Evolutionary conservation across 2,888 invertebrate genomes (phyloP).

Genomic region (Cetonia aurata): DNA sequence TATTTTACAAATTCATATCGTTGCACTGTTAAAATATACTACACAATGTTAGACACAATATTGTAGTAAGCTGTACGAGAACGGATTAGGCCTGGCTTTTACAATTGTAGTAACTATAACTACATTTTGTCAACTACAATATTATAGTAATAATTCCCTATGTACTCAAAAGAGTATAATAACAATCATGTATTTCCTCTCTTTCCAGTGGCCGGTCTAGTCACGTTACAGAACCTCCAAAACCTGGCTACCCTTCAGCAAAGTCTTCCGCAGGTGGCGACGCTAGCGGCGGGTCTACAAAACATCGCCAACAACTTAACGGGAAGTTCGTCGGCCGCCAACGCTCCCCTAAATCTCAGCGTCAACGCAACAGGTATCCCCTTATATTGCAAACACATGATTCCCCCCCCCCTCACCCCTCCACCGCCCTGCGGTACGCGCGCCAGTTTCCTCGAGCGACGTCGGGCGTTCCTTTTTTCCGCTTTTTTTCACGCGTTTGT

Average conservation of each 20-base stretch:
- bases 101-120: too few relatives aligned
- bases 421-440: background rate
- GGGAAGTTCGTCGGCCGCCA: slow-evolving; percentile 63
- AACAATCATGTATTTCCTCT: too few relatives aligned
- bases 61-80: too few relatives aligned
- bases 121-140: too few relatives aligned
- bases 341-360: slow-evolving; percentile 87
- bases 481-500: slow-evolving; percentile 29
- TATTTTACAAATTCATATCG: too few relatives aligned
- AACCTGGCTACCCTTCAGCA: slow-evolving; percentile 82
- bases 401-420: slow-evolving; percentile 3
- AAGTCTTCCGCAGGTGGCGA: slow-evolving; percentile 73
- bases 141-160: too few relatives aligned
- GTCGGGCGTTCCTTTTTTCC: background rate
- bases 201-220: slow-evolving; percentile 78
- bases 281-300: slow-evolving; percentile 74
- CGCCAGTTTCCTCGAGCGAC: background rate
- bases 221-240: slow-evolving; percentile 82
- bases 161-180: too few relatives aligned
- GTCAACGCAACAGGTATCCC: slow-evolving; percentile 69
- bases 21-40: too few relatives aligned
- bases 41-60: too few relatives aligned
- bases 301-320: slow-evolving; percentile 67
- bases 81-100: too few relatives aligned
- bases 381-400: slow-evolving; percentile 33